Conservation (phyloP, 53 echinoderm and acorn worm species). For the Pentamera pediparva region DNA sequence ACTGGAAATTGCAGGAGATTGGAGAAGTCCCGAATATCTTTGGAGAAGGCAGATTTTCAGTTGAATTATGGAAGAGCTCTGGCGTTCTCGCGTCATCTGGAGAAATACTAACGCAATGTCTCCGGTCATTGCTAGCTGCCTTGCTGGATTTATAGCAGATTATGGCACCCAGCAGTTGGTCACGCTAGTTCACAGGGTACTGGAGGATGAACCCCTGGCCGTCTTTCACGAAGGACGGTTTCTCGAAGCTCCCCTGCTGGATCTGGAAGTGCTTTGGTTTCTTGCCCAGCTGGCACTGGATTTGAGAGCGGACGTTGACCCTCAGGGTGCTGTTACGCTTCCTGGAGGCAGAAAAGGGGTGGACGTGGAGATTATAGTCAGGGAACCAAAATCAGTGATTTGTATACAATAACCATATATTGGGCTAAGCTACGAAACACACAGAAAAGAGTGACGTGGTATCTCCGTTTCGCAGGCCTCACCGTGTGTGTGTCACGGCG, state of each 20-base stretch:
- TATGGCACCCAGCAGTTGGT: no score
- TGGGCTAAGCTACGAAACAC: no score
- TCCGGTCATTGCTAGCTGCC: not conserved
- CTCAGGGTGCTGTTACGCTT: slow-evolving; percentile 56
- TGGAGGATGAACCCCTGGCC: slow-evolving; percentile 70
- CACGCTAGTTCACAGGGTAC: slow-evolving; percentile 47
- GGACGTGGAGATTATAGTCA: no score
- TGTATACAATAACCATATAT: no score
- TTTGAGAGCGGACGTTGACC: slow-evolving; percentile 56
- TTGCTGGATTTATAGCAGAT: not conserved
- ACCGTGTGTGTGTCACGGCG: no score
- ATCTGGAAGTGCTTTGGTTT: slow-evolving; percentile 64
- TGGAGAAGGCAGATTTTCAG: not conserved
- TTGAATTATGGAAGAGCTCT: not conserved
- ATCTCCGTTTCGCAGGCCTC: no score
- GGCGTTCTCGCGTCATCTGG: not conserved
- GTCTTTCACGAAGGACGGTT: slow-evolving; percentile 72
- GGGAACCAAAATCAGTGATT: no score
- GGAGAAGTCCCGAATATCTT: no score
- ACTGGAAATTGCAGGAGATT: no score
- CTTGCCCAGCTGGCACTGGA: slow-evolving; percentile 90
- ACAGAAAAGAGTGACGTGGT: no score
- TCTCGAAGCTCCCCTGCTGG: slow-evolving; percentile 46
- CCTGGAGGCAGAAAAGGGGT: slow-evolving; percentile 29
- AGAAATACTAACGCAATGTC: not conserved